Evolutionary conservation across 2,888 invertebrate species (phyloP).

Genomic region (Unio pictorum): DNA sequence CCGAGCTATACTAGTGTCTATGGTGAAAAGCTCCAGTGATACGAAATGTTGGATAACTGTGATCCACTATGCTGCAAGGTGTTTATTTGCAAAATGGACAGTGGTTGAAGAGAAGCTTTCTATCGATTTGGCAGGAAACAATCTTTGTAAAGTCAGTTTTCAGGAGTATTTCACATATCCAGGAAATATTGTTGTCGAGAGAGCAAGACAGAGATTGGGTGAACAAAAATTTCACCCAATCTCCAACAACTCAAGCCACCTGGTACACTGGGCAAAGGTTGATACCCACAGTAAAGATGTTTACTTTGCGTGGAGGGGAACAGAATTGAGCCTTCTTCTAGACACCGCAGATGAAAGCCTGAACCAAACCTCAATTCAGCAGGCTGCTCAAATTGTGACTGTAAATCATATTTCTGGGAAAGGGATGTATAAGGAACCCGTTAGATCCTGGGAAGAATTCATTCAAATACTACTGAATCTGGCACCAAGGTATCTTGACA

Average conservation of each 20-base stretch:
- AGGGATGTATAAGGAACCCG: background rate
- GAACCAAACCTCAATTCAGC: no score
- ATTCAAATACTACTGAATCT: constrained; percentile 12
- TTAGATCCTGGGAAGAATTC: constrained; percentile 16
- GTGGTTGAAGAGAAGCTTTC: constrained; percentile 8
- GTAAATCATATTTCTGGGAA: no score
- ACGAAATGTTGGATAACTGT: no score
- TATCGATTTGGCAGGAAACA: constrained; percentile 4
- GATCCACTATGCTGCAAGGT: no score
- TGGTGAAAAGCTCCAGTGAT: constrained; percentile 1
- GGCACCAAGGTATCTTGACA: constrained; percentile 18
- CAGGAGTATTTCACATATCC: constrained; percentile 15
- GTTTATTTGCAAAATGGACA: background rate
- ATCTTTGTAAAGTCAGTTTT: constrained; percentile 9
- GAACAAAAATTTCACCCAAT: constrained; percentile 7
- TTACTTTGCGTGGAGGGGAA: background rate
- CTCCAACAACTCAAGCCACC: constrained; percentile 15
- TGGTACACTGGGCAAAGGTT: constrained; percentile 28
- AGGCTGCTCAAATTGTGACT: no score
- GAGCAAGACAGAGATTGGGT: constrained; percentile 18
- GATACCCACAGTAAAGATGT: constrained; percentile 12
- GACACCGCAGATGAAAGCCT: background rate
- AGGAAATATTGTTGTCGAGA: constrained; percentile 1
- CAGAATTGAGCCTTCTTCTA: no score
- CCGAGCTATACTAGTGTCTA: constrained; percentile 6